Evolutionary conservation across 2,113 vertebrate species (phyloP).

Genomic region (Chionomys nivalis): DNA sequence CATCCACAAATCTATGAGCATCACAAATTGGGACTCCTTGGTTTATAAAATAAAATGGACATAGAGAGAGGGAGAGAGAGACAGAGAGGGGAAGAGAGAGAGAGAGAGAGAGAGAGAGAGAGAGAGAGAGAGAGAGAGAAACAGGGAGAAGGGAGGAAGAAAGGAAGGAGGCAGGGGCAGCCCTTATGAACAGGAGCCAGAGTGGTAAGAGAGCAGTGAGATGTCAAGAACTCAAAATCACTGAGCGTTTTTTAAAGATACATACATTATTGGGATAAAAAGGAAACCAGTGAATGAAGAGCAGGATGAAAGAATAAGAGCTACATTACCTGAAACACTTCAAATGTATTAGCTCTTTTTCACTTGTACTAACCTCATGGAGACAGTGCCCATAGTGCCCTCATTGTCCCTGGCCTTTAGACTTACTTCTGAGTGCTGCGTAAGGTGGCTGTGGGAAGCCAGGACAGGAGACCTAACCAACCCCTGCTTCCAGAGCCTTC

Average conservation of each 20-base stretch:
- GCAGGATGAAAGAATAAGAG: neutral
- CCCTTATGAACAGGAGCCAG: neutral
- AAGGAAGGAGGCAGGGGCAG: too few relatives aligned
- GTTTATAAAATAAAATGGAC: neutral
- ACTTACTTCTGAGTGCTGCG: neutral
- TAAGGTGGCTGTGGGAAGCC: neutral
- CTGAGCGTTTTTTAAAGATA: neutral
- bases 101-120: neutral
- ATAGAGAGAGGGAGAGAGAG: neutral
- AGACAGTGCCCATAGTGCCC: neutral
- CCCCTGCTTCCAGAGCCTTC: neutral
- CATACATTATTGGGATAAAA: neutral
- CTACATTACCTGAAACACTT: too few relatives aligned
- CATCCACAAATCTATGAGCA: neutral
- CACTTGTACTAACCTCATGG: neutral
- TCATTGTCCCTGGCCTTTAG: neutral
- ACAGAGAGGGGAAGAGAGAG: accelerated
- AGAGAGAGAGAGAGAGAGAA: neutral
- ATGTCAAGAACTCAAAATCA: neutral
- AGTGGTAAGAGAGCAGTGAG: neutral
- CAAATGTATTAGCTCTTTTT: neutral
- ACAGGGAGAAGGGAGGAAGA: neutral
- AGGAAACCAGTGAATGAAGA: neutral
- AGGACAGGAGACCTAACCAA: neutral
- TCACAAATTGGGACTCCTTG: neutral